Evolutionary conservation across 2,797 vertebrate genomes (phyloP), one percentile per base, ranked within the genome.

Genomic region (Hippoglossus hippoglossus): DNA sequence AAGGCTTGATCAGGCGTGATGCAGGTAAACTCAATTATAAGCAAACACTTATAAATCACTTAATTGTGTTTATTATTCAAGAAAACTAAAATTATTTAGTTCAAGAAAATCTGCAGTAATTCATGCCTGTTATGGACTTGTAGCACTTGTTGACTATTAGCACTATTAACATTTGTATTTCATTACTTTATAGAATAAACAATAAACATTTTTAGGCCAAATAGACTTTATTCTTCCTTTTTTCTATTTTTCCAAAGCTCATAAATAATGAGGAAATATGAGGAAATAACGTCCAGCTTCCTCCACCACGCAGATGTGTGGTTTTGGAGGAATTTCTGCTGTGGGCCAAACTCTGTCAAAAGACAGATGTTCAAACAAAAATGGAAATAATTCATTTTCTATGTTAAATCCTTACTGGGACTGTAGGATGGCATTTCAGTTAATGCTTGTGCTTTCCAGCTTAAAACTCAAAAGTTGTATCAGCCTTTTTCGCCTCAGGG

Each of bases 291-390:
- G 19, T 19, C 21, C 1, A 67, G 69, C 73, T 80, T 84, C 75
- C 72, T 71, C 74, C 63, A 10, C 63, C 56, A 39, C 28, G 13
- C 54, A 46, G 24, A 61, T 36, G 55, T 80, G 83, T 79, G 58
- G 47, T 83, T 83, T 77, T 79, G 64, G 58, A 71, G 80, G 80
- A 86, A 80, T 87, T 87, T 84, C 73, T 84, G 69, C 74, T 83
- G 24, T 73, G 47, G 41, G 61, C 47, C 47, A 71, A 85, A 78
- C 36, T 36, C 25, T 65, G 51, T 57, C 77, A 80, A 50, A 63
- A 71, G 53, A 58, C 80, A 81, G 63, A 77, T 79, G 73, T 53
- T 76, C 56, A 53, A 55, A 67, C 58, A 70, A 22, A 67, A 60
- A 54, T 25, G 22, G 25, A 16, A 49, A 71, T 67, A 59, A 74